Evolutionary conservation across 2,888 invertebrate genomes (phyloP).

Genomic region (Melinopterus prodromus): DNA sequence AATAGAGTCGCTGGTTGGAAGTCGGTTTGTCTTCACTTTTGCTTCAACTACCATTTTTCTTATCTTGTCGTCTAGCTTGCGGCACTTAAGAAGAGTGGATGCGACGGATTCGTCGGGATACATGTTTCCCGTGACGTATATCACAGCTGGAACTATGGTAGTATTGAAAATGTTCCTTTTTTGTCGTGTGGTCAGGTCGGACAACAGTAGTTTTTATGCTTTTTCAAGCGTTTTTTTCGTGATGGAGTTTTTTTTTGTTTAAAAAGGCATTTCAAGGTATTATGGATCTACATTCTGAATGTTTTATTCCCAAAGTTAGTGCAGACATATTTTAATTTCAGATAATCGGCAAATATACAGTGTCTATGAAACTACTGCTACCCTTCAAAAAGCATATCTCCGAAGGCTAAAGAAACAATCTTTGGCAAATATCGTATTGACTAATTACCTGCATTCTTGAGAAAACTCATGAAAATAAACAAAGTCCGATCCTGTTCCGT

Average conservation of each 20-base stretch:
- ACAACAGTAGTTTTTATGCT: background rate
- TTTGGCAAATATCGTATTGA: no score
- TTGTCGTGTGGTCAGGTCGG: constrained; percentile 9
- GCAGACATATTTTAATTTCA: no score
- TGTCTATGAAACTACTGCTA: no score
- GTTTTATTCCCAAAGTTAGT: no score
- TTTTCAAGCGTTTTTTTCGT: background rate
- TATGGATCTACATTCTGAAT: no score
- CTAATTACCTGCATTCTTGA: no score
- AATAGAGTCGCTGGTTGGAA: constrained; percentile 22
- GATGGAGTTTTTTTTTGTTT: background rate
- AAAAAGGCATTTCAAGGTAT: no score
- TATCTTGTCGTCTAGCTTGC: constrained; percentile 9
- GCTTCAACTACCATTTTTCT: constrained; percentile 6
- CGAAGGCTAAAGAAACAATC: no score
- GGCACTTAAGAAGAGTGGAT: constrained; percentile 1
- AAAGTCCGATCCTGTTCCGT: no score
- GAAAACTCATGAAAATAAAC: no score
- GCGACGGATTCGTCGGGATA: background rate
- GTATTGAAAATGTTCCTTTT: constrained; percentile 13
- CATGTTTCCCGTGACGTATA: constrained; percentile 12
- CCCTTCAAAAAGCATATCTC: no score
- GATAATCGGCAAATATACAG: no score
- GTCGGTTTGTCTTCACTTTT: constrained; percentile 29
- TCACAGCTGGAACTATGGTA: constrained; percentile 6